Evolutionary conservation across 1,140 invertebrate genomes (phyloP), one percentile per base, ranked within the genome.

Genomic region (Diorhabda sublineata): DNA sequence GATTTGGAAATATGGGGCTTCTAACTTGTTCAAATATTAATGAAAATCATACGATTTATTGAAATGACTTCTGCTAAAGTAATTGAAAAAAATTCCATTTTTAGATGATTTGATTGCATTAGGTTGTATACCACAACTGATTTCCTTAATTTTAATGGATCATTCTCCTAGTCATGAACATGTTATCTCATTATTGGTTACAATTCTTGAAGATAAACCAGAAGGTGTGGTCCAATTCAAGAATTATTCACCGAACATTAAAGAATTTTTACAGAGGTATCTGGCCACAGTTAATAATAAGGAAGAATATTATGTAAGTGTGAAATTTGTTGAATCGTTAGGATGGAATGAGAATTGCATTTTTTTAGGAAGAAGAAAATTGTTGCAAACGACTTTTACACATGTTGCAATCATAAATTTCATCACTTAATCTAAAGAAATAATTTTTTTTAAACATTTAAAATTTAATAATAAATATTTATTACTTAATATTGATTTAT

Each of bases 111-210:
- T 78, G 9, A 70, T 79, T 58, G 73, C 71, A 68, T 67, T 78
- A 44, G 74, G 72, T 3, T 77, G 74, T 62, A 47, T 80, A 47
- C 74, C 78, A 11, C 65, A 72, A 6, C 66, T 81, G 26, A 75
- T 80, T 45, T 11, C 44, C 6, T 64, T 78, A n/a, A 63, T 81
- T 56, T 69, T 64, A 11, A 64, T 69, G 61, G 74, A 76, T 45
- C 72, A 74, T 8, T 73, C 72, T 43, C 59, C 69, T 9, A 76
- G 75, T 64, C 75, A 80, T 62, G 79, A 81, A 71, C 76, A 78
- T 73, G 68, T 79, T 7, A 66, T 81, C 56, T 68, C 71, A 52
- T 66, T 80, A 3, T 61, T 81, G 42, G 58, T 71, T 3, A 59
- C 69, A 8, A 11, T 80, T 43, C 68, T 76, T n/a, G 73, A 75